Percentiles rank a stretch among this genome's conserved stretches.
Conservation (phyloP, 2,113 vertebrate species). For the Neofelis nebulosa region DNA sequence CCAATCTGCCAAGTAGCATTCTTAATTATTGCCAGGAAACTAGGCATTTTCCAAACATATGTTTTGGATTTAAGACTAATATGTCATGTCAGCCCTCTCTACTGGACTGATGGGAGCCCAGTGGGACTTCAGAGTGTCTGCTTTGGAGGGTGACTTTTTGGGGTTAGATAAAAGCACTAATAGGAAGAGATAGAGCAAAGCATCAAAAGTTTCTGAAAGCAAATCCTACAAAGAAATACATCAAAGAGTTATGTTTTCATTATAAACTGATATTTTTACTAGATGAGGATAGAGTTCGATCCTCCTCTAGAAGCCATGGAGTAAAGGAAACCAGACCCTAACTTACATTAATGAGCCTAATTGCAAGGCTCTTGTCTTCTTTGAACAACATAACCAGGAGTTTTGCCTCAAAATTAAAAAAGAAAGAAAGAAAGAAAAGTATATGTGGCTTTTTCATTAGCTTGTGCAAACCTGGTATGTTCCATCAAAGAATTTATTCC, state of each 20-base stretch:
- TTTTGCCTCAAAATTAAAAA: constrained; percentile 71
- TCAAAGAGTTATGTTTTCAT: constrained; percentile 78
- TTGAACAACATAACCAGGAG: constrained; percentile 72
- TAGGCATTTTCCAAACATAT: constrained; percentile 88
- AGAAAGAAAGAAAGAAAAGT: not conserved
- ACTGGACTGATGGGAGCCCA: constrained; percentile 83
- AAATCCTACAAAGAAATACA: constrained; percentile 65
- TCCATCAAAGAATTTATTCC: constrained; percentile 79
- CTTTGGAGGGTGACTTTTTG: constrained; percentile 83
- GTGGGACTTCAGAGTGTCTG: constrained; percentile 78
- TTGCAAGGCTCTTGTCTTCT: constrained; percentile 72
- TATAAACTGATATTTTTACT: constrained; percentile 73
- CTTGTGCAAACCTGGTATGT: constrained; percentile 77
- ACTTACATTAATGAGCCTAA: constrained; percentile 59
- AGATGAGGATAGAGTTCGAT: constrained; percentile 64
- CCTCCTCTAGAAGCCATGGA: constrained; percentile 63
- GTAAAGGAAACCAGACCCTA: constrained; percentile 75
- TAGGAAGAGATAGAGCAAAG: constrained; percentile 70
- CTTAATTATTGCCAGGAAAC: constrained; percentile 92
- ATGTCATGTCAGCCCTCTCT: constrained; percentile 87
- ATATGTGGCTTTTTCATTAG: constrained; percentile 72
- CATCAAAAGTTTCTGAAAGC: constrained; percentile 70
- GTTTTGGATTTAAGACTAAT: constrained; percentile 89
- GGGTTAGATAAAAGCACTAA: constrained; percentile 79
- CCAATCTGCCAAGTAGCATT: constrained; percentile 90